Base-by-base conservation (phyloP, 1,140 invertebrate genomes). In the Lepeophtheirus salmonis region DNA sequence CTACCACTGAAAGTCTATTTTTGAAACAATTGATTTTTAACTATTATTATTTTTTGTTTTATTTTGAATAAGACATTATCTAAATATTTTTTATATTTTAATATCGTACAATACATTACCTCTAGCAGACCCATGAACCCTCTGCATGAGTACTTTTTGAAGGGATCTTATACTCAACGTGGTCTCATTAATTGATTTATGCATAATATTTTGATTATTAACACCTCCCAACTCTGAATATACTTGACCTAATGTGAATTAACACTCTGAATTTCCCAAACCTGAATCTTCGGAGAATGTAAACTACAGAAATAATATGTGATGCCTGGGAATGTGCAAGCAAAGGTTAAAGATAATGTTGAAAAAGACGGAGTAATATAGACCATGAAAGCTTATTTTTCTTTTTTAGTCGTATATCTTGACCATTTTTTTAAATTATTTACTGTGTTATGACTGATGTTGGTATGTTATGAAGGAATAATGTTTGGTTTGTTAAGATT, bases 31-130 rank as follows among this genome's bases (percentile, higher is more conserved):
- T n/a, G n/a, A n/a, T n/a, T n/a, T n/a, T n/a, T n/a, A n/a, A n/a
- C n/a, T n/a, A n/a, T n/a, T n/a, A n/a, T n/a, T n/a, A n/a, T n/a
- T n/a, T n/a, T n/a, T n/a, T n/a, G n/a, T n/a, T n/a, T n/a, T n/a
- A n/a, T n/a, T n/a, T n/a, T n/a, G n/a, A n/a, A n/a, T n/a, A n/a
- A n/a, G n/a, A n/a, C n/a, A n/a, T n/a, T n/a, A n/a, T n/a, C n/a
- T n/a, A n/a, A n/a, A n/a, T n/a, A n/a, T n/a, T n/a, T n/a, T n/a
- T n/a, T n/a, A n/a, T n/a, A n/a, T n/a, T n/a, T n/a, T n/a, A n/a
- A n/a, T n/a, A 41, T 41, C n/a, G 6, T 41, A n/a, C 30, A 41
- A 10, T n/a, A 56, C 84, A 84, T 86, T 79, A 88, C 86, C 84
- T 78, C 85, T 78, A 87, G 74, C 41, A 83, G 70, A n/a, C 77